These are phyloP conservation scores for Tethya wilhelma DNA, from an alignment of 37 sponge, comb jelly and placozoan species.

Conservation along the genomic window DNA sequence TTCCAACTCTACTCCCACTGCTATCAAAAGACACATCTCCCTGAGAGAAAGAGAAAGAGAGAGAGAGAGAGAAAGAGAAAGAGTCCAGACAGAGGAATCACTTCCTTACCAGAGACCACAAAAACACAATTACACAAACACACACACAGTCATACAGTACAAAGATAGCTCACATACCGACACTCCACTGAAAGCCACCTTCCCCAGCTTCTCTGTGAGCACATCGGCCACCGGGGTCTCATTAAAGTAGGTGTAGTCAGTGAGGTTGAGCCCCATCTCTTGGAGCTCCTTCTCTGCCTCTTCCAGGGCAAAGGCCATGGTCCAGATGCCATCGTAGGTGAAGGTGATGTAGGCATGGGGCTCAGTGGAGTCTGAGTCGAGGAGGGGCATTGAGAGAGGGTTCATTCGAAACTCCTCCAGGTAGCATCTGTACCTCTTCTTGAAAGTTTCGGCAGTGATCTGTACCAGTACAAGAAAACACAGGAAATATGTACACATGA, in stretches of 20 bases:
- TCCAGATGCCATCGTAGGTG: conserved; percentile 61
- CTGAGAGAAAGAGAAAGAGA: too few relatives aligned
- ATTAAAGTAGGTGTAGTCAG: conserved; percentile 21
- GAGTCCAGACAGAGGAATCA: too few relatives aligned
- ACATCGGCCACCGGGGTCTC: conserved; percentile 14
- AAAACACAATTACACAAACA: background rate
- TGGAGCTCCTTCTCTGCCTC: conserved; percentile 25
- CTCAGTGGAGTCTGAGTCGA: background rate
- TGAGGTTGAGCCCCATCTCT: conserved; percentile 4
- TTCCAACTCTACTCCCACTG: conserved; percentile 31
- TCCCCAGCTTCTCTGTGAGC: conserved; percentile 18
- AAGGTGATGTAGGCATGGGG: conserved; percentile 31
- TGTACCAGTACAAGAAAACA: background rate
- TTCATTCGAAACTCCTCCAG: conserved; percentile 32
- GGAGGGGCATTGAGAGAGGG: background rate
- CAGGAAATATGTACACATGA: background rate
- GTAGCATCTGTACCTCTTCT: conserved; percentile 18
- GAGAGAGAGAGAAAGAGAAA: too few relatives aligned
- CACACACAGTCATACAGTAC: background rate
- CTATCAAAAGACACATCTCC: conserved; percentile 51
- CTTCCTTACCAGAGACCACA: too few relatives aligned
- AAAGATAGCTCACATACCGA: conserved; percentile 38
- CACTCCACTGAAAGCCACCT: conserved; percentile 30
- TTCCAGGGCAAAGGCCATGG: conserved; percentile 51
- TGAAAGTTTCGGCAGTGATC: conserved; percentile 13